Conservation (phyloP, 2,888 invertebrate species). For the Hypselothyrea guttata region DNA sequence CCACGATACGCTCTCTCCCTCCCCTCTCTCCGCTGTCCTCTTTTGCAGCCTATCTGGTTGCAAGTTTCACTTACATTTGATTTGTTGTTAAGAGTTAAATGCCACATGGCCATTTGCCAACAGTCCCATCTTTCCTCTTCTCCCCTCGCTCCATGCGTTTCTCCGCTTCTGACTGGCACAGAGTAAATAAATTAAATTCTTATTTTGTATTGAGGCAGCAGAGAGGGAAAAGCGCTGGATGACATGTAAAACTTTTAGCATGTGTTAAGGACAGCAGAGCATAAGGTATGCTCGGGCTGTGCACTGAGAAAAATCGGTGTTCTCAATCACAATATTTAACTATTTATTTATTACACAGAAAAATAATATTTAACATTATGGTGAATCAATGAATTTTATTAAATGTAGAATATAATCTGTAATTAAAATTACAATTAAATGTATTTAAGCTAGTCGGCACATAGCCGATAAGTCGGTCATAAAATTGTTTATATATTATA, state of each 20-base stretch:
- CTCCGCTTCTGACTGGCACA: constrained; percentile 15
- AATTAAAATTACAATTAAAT: too few relatives aligned
- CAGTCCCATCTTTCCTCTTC: constrained; percentile 28
- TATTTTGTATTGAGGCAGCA: constrained; percentile 32
- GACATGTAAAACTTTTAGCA: constrained; percentile 52
- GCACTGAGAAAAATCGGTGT: too few relatives aligned
- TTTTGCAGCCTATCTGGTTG: constrained; percentile 9
- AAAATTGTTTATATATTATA: too few relatives aligned
- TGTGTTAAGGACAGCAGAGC: constrained; percentile 25
- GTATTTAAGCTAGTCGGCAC: too few relatives aligned
- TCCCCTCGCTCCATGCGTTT: constrained; percentile 32
- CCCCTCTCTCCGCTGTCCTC: background rate
- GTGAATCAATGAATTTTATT: too few relatives aligned
- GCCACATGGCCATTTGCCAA: constrained; percentile 62
- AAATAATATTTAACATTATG: too few relatives aligned
- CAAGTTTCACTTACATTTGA: constrained; percentile 57
- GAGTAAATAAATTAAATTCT: constrained; percentile 72
- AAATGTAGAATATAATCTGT: too few relatives aligned
- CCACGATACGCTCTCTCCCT: too few relatives aligned
- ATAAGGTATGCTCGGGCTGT: constrained; percentile 11
- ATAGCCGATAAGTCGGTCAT: too few relatives aligned
- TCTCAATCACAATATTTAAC: constrained; percentile 13
- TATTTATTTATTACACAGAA: too few relatives aligned
- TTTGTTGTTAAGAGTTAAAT: constrained; percentile 59
- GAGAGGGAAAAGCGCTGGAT: background rate